phyloP scores from a whole-genome alignment of 2,113 vertebrate genomes.

The Gallinago media region DNA sequence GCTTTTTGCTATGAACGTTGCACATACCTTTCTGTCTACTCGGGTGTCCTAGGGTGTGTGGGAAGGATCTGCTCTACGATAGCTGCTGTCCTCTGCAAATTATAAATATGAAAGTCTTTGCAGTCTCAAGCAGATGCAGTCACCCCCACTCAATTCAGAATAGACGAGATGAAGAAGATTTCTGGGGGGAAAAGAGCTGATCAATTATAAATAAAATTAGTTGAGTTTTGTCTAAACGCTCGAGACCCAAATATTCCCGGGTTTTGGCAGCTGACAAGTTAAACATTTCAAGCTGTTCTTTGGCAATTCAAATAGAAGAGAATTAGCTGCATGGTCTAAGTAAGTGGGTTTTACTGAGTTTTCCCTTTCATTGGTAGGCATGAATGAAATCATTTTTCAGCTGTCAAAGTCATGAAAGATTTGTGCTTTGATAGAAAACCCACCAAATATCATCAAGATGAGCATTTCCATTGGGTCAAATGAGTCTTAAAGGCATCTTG shows the following conservation, averaged over 20 bases:
- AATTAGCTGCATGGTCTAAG: background rate
- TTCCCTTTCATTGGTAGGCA: background rate
- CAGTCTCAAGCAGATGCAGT: background rate
- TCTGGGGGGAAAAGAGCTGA: background rate
- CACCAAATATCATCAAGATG: background rate
- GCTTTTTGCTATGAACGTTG: fast-evolving
- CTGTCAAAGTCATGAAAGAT: background rate
- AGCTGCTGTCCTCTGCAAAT: background rate
- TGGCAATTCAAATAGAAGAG: background rate
- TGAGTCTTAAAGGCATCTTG: background rate
- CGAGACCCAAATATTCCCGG: background rate
- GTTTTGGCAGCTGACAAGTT: slow-evolving; percentile 2
- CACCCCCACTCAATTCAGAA: background rate
- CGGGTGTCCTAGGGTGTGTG: fast-evolving
- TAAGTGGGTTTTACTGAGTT: background rate
- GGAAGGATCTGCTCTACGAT: background rate
- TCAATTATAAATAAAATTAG: background rate
- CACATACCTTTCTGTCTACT: background rate
- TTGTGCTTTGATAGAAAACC: background rate
- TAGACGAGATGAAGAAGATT: background rate
- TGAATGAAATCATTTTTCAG: background rate
- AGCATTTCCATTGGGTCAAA: background rate
- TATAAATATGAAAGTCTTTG: background rate
- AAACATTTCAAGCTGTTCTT: background rate
- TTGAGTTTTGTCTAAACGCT: background rate